Base-by-base conservation (phyloP, 2,888 invertebrate genomes). In the Salpingus planirostris region DNA sequence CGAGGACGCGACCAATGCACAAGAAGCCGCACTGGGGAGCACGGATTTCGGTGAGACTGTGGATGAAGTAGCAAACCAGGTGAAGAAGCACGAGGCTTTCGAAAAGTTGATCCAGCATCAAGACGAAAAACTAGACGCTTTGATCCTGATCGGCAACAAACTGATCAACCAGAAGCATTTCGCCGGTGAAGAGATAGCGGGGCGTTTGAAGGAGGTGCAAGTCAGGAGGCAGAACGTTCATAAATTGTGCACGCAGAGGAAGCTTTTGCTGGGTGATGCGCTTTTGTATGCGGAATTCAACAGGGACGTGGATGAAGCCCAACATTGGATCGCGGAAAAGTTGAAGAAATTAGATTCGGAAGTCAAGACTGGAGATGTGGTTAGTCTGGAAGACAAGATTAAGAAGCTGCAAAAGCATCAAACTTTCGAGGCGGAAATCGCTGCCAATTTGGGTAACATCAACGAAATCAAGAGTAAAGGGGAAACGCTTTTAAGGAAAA, bases 1-100 rank as follows among this genome's bases (percentile, higher is more conserved):
- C 38, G 88, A 93, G 57, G 86, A 89, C 42, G 73, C 88, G 8
- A 88, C 91, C 40, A 80, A 81, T 8, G 77, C 87, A 0, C 95
- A 96, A 65, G 92, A 95, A 57, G 84, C 82, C 0, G 76, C 83
- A 0, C 58, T 87, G 1, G 71, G 73, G 62, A 38, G 57, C 33
- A 74, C 76, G 0, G 82, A 85, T 48, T 79, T 80, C 37, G 80
- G 84, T 0, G 76, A 83, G 22, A 81, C 80, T 0, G 86, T 87
- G 0, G 92, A 95, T 54, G 89, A 90, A 57, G 92, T 96, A 0
- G 85, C 88, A 49, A 82, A 81, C 23, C 80, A 87, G 55, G 75
- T 89, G 13, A 91, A 90, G 67, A 91, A 91, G 56, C 93, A 96
- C 50, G 93, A 92, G 49, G 92, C 89, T 2, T 95, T 97, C 60